Conservation (phyloP, 2,797 vertebrate genomes). For the Anguilla megastoma region DNA sequence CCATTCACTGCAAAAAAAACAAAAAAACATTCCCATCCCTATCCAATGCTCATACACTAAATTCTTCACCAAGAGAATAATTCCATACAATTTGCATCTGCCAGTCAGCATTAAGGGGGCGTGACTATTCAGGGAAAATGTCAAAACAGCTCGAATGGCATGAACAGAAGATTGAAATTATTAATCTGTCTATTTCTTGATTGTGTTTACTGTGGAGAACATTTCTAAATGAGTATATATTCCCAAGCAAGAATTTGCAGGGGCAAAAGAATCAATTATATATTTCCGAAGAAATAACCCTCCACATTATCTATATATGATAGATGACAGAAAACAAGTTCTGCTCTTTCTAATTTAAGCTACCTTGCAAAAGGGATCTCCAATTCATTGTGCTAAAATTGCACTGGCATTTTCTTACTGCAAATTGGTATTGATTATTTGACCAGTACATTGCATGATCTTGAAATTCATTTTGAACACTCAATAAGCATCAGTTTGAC, state of each 20-base stretch:
- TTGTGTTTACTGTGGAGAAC: neutral
- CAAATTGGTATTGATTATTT: slow-evolving; percentile 14
- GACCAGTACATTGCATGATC: neutral
- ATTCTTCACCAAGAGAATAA: neutral
- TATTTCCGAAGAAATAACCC: neutral
- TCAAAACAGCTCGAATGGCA: neutral
- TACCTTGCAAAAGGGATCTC: neutral
- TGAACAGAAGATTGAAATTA: neutral
- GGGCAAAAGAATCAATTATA: neutral
- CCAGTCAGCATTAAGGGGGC: slow-evolving; percentile 10
- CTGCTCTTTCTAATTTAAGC: neutral
- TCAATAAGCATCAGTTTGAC: neutral
- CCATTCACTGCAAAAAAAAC: neutral
- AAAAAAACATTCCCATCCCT: neutral
- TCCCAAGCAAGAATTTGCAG: neutral
- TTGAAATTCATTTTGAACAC: neutral
- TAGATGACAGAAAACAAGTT: neutral
- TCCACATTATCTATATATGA: neutral
- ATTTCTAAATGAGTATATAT: slow-evolving; percentile 6
- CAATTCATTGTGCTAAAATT: neutral
- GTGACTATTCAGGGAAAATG: slow-evolving; percentile 4
- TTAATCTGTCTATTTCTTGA: neutral
- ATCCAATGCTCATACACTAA: neutral
- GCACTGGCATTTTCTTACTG: neutral
- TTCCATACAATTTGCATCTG: neutral